phyloP scores from a whole-genome alignment of 1,140 invertebrate genomes.

The Leptinotarsa undecemlineata region DNA sequence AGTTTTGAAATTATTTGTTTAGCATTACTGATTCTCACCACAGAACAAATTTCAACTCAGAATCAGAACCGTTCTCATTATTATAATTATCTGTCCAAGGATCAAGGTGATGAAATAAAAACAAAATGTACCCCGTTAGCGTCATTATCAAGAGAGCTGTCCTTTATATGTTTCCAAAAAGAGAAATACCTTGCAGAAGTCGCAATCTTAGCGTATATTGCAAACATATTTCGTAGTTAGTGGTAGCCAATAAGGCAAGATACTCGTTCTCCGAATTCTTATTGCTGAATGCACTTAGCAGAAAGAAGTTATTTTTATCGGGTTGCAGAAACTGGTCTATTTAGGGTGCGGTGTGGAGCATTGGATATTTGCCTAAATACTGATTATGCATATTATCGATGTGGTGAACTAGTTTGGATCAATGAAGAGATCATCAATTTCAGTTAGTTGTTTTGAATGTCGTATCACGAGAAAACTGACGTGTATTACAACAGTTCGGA shows the following conservation, averaged over 20 bases:
- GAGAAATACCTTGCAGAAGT: constrained; percentile 4
- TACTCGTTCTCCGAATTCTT: constrained; percentile 36
- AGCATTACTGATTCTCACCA: too few relatives aligned
- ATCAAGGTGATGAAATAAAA: not conserved
- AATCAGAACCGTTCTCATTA: too few relatives aligned
- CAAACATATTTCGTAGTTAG: constrained; percentile 32
- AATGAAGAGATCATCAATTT: too few relatives aligned
- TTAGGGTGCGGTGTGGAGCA: not conserved
- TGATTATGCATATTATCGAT: not conserved
- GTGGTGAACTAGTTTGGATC: too few relatives aligned
- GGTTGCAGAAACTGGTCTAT: not conserved
- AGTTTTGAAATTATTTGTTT: too few relatives aligned
- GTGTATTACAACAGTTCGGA: too few relatives aligned
- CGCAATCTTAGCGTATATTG: constrained; percentile 7
- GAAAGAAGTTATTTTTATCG: constrained; percentile 29
- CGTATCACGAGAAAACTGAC: too few relatives aligned
- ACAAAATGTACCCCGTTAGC: not conserved
- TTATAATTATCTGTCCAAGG: not conserved
- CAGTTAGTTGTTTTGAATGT: too few relatives aligned
- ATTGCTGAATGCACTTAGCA: constrained; percentile 40
- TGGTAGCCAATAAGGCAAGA: constrained; percentile 25
- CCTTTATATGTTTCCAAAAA: constrained; percentile 9
- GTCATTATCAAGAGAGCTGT: constrained; percentile 4
- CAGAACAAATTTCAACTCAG: too few relatives aligned
- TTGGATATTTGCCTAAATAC: not conserved